Base-by-base conservation (phyloP, 2,888 invertebrate genomes). In the Dyspetes luteomarginatus region DNA sequence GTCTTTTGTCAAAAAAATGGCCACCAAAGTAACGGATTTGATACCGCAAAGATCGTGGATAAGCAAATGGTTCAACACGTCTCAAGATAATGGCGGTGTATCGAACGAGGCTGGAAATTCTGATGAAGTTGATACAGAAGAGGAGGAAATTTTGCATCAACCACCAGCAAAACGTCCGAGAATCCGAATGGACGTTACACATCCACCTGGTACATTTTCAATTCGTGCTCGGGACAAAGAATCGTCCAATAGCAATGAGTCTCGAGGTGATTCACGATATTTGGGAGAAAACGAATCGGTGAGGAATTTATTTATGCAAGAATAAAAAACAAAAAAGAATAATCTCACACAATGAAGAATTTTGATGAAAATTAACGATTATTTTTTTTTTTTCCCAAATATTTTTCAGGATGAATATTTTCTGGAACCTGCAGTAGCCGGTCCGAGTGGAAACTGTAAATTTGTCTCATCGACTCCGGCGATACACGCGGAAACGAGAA, bases 1-100 rank as follows among this genome's bases (percentile, higher is more conserved):
- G 95, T 95, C 96, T 22, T 95, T 96, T 90, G 95, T 95, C 79
- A 94, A 94, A 88, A 95, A 95, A 93, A 94, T 96, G 69, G 94
- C 94, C 83, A 94, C 94, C 75, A 93, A 93, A 86, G 93, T 95
- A 71, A 93, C 95, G 2, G 94, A 94, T 74, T 92, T 95, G 36
- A 93, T 96, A 86, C 95, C 95, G 19, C 93, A 94, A 69, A 93
- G 94, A 73, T 91, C 92, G 1, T 93, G 93, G 92, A 90, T 92
- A 56, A 91, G 90, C 82, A 92, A 91, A 74, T 91, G 91, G 92
- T 92, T 92, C 75, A 91, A 91, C 69, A 86, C 86, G 12, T 89
- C 91, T 2, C 89, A 90, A 84, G 88, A 86, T 67, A 87, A 89
- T 75, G 86, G 84, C 22, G 86, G 86, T 45, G 30, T 81, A 30